Base-by-base conservation (phyloP, 1,140 invertebrate genomes). In the Diabrotica virgifera region DNA sequence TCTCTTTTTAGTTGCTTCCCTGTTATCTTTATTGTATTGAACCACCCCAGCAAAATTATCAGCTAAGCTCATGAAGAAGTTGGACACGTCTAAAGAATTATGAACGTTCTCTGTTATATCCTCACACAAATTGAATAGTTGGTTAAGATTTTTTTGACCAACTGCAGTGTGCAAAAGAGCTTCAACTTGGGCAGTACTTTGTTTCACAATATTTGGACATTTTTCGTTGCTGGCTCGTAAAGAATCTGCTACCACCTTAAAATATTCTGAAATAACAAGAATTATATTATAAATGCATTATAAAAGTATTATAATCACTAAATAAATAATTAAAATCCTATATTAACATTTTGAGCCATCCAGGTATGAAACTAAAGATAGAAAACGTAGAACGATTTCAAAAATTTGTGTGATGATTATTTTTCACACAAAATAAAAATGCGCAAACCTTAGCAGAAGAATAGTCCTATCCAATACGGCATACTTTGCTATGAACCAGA, bases 11-110 rank as follows among this genome's bases (percentile, higher is more conserved):
- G 86, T 87, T 0, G 60, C 58, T 73, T 82, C 86, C 52, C 94
- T 82, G 78, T 97, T 97, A 73, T 97, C 95, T 78, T 94, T 92
- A 77, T 97, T 98, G 77, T 98, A 97, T 72, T 98, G 95, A 0
- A 96, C 94, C 56, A 97, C 85, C 46, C 88, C 71, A 5, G 89
- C 90, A 77, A 93, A 90, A 79, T 94, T 93, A 46, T 87, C 86
- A 5, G 93, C 90, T n/a, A 97, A 77, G 55, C 83, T 86, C 72
- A 89, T 88, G 74, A 88, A 93, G 10, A 97, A 87, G 75, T 90
- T 95, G 0, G 89, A 82, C 4, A 95, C 85, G 74, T 96, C 93
- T 51, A 89, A 82, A n/a, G 71, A 64, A 68, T 85, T 85, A 52
- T 83, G 70, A 53, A 86, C 81, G 13, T 82, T 84, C n/a, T 83